Percentiles rank a stretch among this genome's conserved stretches.
These are phyloP conservation scores for Hyperoplus immaculatus DNA, from an alignment of 2,797 vertebrate species.

Conservation along the genomic window DNA sequence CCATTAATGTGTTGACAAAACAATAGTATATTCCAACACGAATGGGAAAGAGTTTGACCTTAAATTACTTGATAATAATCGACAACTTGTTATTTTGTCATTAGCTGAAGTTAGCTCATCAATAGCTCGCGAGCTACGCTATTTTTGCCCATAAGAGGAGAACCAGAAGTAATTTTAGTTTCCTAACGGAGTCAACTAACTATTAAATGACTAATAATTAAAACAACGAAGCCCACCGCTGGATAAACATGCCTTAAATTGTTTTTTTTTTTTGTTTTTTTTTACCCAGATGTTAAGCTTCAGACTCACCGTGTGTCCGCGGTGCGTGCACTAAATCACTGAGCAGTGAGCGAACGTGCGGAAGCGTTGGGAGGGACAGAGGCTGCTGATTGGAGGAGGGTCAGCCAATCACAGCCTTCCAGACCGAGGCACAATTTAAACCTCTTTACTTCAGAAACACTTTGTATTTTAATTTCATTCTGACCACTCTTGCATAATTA, in stretches of 20 bases:
- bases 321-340: constrained; percentile 65
- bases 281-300: constrained; percentile 17
- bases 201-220: neutral
- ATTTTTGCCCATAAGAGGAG: constrained; percentile 20
- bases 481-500: too few relatives aligned
- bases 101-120: constrained; percentile 65
- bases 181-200: accelerated
- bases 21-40: accelerated
- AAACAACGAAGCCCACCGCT: neutral
- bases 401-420: constrained; percentile 69
- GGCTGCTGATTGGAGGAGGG: constrained; percentile 63
- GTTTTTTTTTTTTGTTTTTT: neutral
- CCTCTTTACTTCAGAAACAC: constrained; percentile 8
- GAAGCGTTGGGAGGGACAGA: constrained; percentile 45
- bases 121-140: constrained; percentile 68
- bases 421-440: constrained; percentile 29
- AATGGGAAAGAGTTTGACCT: neutral
- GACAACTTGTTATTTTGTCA: constrained; percentile 55
- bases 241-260: neutral
- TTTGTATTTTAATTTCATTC: too few relatives aligned
- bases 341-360: constrained; percentile 58
- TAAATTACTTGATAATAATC: neutral
- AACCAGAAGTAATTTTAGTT: neutral
- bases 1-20: neutral
- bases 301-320: constrained; percentile 77